These are phyloP conservation scores for Euplagia quadripunctaria DNA, from an alignment of 2,888 invertebrate genomes.

Conservation along the genomic window DNA sequence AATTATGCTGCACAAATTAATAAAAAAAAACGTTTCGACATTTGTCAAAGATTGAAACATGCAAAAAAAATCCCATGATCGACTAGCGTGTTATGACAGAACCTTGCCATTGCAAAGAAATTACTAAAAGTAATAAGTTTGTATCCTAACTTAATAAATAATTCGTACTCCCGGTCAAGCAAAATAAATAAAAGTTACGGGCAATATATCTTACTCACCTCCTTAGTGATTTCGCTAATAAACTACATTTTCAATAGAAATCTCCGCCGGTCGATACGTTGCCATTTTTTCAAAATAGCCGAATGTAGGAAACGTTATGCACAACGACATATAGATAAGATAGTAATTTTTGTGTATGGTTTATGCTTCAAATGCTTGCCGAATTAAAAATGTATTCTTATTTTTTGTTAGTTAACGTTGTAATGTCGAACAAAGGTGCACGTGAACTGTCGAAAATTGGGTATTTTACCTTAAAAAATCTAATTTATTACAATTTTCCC, in stretches of 20 bases:
- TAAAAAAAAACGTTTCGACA: slow-evolving; percentile 28
- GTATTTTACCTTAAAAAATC: slow-evolving; percentile 6
- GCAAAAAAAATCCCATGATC: slow-evolving; percentile 5
- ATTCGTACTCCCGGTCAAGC: neutral
- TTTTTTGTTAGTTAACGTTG: slow-evolving; percentile 3
- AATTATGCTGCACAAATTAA: slow-evolving; percentile 13
- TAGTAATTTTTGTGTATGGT: slow-evolving; percentile 5
- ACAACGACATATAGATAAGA: slow-evolving; percentile 11
- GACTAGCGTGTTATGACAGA: neutral
- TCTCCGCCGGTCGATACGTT: neutral
- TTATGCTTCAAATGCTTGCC: slow-evolving; percentile 9
- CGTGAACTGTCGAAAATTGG: slow-evolving; percentile 18
- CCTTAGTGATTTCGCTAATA: slow-evolving; percentile 17
- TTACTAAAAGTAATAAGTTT: slow-evolving; percentile 3
- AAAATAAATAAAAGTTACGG: slow-evolving; percentile 13
- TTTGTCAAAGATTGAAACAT: slow-evolving; percentile 24
- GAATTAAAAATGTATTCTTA: slow-evolving; percentile 6
- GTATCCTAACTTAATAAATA: neutral
- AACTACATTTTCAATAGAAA: neutral
- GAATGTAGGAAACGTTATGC: slow-evolving; percentile 5
- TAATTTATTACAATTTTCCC: too few relatives aligned
- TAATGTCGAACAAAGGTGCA: slow-evolving; percentile 18
- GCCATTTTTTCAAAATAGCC: neutral
- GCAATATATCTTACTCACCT: too few relatives aligned
- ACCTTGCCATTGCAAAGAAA: slow-evolving; percentile 11